Evolutionary conservation across 2,797 vertebrate species (phyloP), one percentile per base, ranked within the genome.

Genomic region (Psittacula echo): DNA sequence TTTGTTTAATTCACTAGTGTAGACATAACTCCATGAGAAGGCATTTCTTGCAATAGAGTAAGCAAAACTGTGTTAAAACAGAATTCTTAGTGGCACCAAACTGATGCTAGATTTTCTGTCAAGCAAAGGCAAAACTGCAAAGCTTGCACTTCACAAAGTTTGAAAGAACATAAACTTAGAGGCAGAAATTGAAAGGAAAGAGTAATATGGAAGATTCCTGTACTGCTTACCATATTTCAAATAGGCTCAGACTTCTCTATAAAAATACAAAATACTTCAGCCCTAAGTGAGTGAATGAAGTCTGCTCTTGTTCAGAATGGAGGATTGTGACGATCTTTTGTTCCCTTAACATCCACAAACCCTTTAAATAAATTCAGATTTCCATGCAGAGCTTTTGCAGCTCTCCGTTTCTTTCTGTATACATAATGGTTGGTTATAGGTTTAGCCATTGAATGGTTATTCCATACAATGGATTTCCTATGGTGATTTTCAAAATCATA

Each of bases 261-360:
- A 24, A 50, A 85, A 85, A 29, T 9, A 39, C 41, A 84, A 91
- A 96, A 50, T 88, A 74, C 74, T 94, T 84, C 53, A 85, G 53
- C 29, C 8, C 5, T 60, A 5, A 58, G 73, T 50, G 85, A 87
- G 41, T 8, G 61, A 92, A 11, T 11, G 27, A 6, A 50, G 53
- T 81, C 93, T 94, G 83, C 62, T 84, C 58, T 85, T 42, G 53
- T 77, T 93, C 87, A 94, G 75, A 84, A 50, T 6, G 0, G 23
- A 53, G 44, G 16, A 29, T 27, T 85, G 82, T 65, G 68, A 89
- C 82, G 67, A 62, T 75, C 8, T 68, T 86, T 91, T 51, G 32
- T 74, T 61, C 24, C 39, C 7, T 72, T 84, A 80, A 82, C 19
- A 56, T 85, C 79, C 95, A 92, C 89, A 87, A 89, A 78, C 9